A percentile compares a stretch with the other conserved stretches of the same genome.
Evolutionary conservation across 2,113 vertebrate species (phyloP).

Genomic region (Istiophorus platypterus): DNA sequence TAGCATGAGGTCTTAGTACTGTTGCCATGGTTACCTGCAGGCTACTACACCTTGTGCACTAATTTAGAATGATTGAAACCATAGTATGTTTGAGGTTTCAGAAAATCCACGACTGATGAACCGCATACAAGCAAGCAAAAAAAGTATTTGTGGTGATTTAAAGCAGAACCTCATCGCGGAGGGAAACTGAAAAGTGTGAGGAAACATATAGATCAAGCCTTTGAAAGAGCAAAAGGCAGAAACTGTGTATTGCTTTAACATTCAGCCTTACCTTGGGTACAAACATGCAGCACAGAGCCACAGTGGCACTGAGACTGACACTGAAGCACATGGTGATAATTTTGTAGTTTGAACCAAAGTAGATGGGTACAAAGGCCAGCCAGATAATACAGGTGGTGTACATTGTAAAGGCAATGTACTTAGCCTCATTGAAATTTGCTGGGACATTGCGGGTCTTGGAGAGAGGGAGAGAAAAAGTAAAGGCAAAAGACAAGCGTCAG

Average conservation of each 20-base stretch:
- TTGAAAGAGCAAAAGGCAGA: not conserved
- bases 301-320: conserved; percentile 96
- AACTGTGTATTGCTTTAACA: not conserved
- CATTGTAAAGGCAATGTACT: conserved; percentile 99
- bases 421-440: conserved; percentile 98
- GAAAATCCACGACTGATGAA: not conserved
- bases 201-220: not conserved
- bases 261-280: conserved; percentile 89
- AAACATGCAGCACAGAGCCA: conserved; percentile 98
- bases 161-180: not conserved
- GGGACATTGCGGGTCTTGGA: conserved; percentile 94
- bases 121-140: not conserved
- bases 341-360: conserved; percentile 99
- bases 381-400: conserved; percentile 99
- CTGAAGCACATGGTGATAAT: conserved; percentile 99
- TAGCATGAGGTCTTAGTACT: not conserved
- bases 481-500: conserved; percentile 4
- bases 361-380: conserved; percentile 99
- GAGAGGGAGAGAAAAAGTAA: conserved; percentile 12
- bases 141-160: not conserved
- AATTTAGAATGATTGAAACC: not conserved
- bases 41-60: not conserved
- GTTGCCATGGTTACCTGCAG: conserved; percentile 12
- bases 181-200: not conserved
- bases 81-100: not conserved